Evolutionary conservation across 2,113 vertebrate species (phyloP).

Genomic region (Pachypanchax playfairii): DNA sequence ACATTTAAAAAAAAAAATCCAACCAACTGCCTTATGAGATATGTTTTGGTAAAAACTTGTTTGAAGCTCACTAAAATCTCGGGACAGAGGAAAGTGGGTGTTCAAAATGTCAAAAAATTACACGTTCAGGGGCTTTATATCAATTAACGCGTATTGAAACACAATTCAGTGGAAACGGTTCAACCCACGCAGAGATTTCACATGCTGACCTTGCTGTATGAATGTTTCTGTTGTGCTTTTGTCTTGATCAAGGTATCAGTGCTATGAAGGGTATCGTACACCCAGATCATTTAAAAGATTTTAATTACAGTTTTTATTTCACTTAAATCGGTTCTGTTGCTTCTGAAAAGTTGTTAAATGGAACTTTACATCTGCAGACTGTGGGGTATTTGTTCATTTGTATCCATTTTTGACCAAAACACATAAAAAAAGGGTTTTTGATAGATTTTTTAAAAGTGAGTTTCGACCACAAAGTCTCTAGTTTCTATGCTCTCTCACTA

Average conservation of each 20-base stretch:
- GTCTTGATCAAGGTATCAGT: not conserved
- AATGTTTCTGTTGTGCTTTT: not conserved
- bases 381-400: no score
- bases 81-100: slow-evolving; percentile 22
- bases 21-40: no score
- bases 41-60: not conserved
- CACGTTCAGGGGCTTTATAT: slow-evolving; percentile 19
- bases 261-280: not conserved
- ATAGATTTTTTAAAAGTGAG: no score
- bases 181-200: slow-evolving; percentile 40
- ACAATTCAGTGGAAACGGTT: slow-evolving; percentile 43
- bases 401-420: no score
- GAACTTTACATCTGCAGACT: no score
- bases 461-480: not conserved
- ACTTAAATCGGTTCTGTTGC: no score
- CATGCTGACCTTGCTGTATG: not conserved
- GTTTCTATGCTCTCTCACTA: no score
- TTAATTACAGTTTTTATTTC: no score
- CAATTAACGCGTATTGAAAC: slow-evolving; percentile 39
- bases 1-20: no score
- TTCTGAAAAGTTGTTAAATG: no score
- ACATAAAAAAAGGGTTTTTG: no score
- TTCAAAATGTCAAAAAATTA: slow-evolving; percentile 31
- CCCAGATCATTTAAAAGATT: no score
- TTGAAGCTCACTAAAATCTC: not conserved